phyloP scores from a whole-genome alignment of 2,113 vertebrate genomes.

The Bungarus multicinctus region DNA sequence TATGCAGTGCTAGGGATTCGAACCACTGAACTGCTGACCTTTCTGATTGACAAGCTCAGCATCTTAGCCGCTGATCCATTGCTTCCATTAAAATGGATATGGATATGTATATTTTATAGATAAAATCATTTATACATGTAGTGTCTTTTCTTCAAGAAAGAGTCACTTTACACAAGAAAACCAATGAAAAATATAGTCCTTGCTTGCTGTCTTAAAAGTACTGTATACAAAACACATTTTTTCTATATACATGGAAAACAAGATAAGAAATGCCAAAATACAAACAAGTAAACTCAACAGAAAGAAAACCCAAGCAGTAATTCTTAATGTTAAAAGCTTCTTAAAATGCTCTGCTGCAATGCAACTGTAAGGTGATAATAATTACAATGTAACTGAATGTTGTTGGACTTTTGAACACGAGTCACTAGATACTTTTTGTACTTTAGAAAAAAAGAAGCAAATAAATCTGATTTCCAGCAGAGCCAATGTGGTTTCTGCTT shows the following conservation, averaged over 20 bases:
- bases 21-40: too few species aligned
- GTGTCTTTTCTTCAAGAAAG: not conserved
- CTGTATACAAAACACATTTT: not conserved
- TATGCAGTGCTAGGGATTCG: too few species aligned
- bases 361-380: not conserved
- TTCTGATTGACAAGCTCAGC: too few species aligned
- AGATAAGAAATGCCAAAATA: not conserved
- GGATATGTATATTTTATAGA: not conserved
- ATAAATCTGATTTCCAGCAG: not conserved
- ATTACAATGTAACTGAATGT: not conserved
- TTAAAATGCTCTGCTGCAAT: not conserved
- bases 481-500: not conserved
- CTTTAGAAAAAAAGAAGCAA: not conserved
- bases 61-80: too few species aligned
- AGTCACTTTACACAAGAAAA: not conserved
- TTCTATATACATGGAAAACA: not conserved
- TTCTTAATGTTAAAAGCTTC: not conserved
- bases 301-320: not conserved
- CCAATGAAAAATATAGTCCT: not conserved
- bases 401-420: not conserved
- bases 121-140: not conserved
- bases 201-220: not conserved
- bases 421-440: too few species aligned
- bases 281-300: not conserved
- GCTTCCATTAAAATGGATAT: not conserved